Percentiles rank a stretch among this genome's conserved stretches.
These are phyloP conservation scores for Medauroidea extradentata DNA, from an alignment of 1,140 invertebrate genomes.

Conservation along the genomic window DNA sequence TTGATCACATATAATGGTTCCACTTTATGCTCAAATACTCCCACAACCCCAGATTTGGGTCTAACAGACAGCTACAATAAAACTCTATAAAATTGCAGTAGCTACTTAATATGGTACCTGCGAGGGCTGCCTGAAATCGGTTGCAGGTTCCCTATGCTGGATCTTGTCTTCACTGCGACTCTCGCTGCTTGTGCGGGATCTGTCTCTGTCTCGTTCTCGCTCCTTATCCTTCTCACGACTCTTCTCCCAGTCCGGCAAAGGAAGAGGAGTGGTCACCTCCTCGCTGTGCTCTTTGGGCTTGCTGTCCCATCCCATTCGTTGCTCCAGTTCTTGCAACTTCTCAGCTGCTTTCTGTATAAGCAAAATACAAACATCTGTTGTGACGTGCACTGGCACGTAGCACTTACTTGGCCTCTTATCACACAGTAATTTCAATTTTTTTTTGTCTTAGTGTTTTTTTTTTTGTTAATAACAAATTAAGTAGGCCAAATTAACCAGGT, in stretches of 20 bases:
- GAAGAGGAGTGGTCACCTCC: slow-evolving; percentile 45
- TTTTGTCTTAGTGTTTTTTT: too few relatives aligned
- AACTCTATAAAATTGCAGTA: background rate
- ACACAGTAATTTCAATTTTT: too few relatives aligned
- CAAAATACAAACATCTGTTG: too few relatives aligned
- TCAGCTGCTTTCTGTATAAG: slow-evolving; percentile 50
- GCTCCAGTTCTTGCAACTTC: slow-evolving; percentile 57
- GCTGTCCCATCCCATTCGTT: slow-evolving; percentile 42
- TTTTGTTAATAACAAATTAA: too few relatives aligned
- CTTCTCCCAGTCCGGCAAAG: slow-evolving; percentile 53
- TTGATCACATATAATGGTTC: too few relatives aligned
- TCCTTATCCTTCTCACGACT: slow-evolving; percentile 48
- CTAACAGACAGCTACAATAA: too few relatives aligned
- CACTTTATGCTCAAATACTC: too few relatives aligned
- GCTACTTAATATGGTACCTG: slow-evolving; percentile 12
- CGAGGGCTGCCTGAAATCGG: slow-evolving; percentile 22
- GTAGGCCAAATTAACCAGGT: too few relatives aligned
- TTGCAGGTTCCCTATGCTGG: slow-evolving; percentile 1
- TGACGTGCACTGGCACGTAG: too few relatives aligned
- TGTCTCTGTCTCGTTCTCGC: slow-evolving; percentile 36
- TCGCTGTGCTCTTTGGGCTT: slow-evolving; percentile 40
- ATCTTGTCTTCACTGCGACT: slow-evolving; percentile 43
- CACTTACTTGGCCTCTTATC: too few relatives aligned
- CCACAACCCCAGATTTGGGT: too few relatives aligned
- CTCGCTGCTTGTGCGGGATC: slow-evolving; percentile 50